These are phyloP conservation scores for Sardinella longiceps DNA, from an alignment of 2,797 vertebrate genomes.

Conservation along the genomic window DNA sequence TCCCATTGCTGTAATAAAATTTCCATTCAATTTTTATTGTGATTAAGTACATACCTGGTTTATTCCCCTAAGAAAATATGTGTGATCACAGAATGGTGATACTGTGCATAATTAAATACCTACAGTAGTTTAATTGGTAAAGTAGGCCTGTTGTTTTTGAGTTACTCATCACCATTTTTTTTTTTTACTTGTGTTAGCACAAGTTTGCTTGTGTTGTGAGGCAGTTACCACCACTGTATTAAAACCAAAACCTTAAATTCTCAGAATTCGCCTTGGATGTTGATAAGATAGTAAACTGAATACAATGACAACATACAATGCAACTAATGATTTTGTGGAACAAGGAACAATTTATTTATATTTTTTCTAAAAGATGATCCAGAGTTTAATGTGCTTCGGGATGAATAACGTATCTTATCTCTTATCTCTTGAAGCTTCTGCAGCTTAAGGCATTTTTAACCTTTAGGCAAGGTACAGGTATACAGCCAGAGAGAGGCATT, in stretches of 20 bases:
- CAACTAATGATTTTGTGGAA: not conserved
- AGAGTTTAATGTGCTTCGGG: no score
- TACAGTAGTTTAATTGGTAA: not conserved
- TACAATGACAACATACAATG: not conserved
- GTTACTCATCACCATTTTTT: no score
- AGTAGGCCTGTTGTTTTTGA: no score
- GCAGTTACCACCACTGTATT: not conserved
- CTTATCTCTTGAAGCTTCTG: no score
- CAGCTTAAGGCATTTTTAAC: not conserved
- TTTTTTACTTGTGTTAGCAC: no score
- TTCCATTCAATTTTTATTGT: constrained; percentile 14
- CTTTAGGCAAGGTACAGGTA: not conserved
- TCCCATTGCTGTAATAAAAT: constrained; percentile 21
- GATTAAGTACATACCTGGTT: constrained; percentile 1
- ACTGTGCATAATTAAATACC: not conserved
- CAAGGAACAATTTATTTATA: not conserved
- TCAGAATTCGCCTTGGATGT: not conserved
- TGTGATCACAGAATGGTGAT: not conserved
- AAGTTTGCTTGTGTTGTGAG: not conserved
- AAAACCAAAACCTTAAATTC: not conserved
- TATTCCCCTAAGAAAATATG: not conserved
- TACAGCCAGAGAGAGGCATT: not conserved
- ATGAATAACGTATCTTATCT: no score
- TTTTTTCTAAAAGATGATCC: no score
- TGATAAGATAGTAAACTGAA: not conserved